Evolutionary conservation across 1,140 invertebrate genomes (phyloP).

Genomic region (Macrosteles quadrilineatus): DNA sequence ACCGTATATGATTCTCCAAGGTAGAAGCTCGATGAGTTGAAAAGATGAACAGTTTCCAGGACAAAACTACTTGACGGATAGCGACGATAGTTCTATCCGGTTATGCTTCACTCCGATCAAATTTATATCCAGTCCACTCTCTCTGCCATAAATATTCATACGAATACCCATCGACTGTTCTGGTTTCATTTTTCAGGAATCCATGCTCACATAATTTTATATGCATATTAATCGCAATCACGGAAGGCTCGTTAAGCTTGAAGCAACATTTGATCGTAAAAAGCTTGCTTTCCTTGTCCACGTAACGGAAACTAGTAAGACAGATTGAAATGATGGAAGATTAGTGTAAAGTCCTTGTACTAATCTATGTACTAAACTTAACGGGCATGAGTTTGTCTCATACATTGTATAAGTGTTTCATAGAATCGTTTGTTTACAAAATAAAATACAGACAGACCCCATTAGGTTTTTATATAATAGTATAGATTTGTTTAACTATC

Average conservation of each 20-base stretch:
- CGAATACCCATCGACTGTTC: conserved; percentile 25
- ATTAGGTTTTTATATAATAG: too few relatives aligned
- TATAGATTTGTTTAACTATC: too few relatives aligned
- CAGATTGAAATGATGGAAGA: background rate
- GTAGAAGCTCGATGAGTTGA: too few relatives aligned
- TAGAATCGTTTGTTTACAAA: too few relatives aligned
- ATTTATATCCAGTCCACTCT: background rate
- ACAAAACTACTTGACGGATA: too few relatives aligned
- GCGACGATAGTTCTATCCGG: background rate
- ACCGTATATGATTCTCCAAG: too few relatives aligned
- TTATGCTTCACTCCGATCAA: conserved; percentile 1
- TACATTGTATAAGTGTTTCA: too few relatives aligned
- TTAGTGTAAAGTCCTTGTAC: too few relatives aligned
- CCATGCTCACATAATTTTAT: conserved; percentile 29
- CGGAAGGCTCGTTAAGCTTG: conserved; percentile 27
- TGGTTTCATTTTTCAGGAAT: conserved; percentile 29
- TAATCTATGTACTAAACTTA: too few relatives aligned
- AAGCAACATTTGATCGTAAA: conserved; percentile 21
- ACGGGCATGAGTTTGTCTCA: too few relatives aligned
- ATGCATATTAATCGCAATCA: conserved; percentile 31
- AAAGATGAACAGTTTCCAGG: too few relatives aligned
- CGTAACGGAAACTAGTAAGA: conserved; percentile 7
- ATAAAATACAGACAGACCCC: too few relatives aligned
- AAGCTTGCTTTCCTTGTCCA: conserved; percentile 14
- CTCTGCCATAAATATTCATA: conserved; percentile 18